Evolutionary conservation across 2,113 vertebrate genomes (phyloP), one percentile per base, ranked within the genome.

Genomic region (Phyllostomus discolor): DNA sequence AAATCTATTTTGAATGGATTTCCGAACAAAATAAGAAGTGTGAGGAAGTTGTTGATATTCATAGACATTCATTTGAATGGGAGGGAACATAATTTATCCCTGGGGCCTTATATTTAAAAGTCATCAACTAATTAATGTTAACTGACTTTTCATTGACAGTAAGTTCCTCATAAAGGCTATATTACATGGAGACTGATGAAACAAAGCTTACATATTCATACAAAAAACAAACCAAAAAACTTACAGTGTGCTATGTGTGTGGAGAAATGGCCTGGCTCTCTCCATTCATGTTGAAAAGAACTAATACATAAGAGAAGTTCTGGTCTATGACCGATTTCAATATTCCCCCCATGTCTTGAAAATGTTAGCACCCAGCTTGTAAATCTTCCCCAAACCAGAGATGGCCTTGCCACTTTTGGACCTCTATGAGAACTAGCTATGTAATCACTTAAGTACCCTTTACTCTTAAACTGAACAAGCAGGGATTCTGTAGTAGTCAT

Each of bases 51-150:
- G 41, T 95, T 97, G 91, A 92, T 91, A 97, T 92, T 95, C 79
- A 96, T n/a, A 96, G 87, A 82, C 48, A 95, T 92, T 97, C 91
- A 43, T 80, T 85, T 46, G 91, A 95, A 67, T 31, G 52, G 11
- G 70, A 96, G 78, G 91, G 90, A 96, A 94, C 26, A 91, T 80
- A 96, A 97, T 95, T 70, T 88, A 90, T 96, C 93, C 82, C 88
- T 76, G 50, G 95, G 73, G 28, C n/a, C 78, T 62, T 83, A 62
- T 66, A 83, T 96, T 97, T 98, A 97, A 93, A 76, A 95, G 88
- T 83, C 96, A 84, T 95, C 73, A 38, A 92, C 57, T 69, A 82
- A 97, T 98, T 98, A 95, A 90, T 96, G 87, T 98, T 89, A 91
- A 85, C 97, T 88, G 92, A 95, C 94, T 59, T 87, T 97, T 85